Evolutionary conservation across 2,888 invertebrate genomes (phyloP).

Genomic region (Hemistola chrysoprasaria): DNA sequence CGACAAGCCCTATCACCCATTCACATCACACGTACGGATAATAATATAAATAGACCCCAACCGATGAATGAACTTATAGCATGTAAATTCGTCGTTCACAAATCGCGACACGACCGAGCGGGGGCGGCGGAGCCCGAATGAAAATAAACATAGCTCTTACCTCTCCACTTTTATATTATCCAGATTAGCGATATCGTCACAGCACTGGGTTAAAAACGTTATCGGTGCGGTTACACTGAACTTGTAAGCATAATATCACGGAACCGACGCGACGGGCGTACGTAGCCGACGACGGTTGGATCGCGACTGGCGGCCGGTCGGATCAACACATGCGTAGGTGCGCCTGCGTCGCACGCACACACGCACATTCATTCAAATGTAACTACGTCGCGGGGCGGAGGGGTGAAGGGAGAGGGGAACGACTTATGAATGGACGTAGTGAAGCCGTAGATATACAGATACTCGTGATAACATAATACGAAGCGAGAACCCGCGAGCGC

Average conservation of each 20-base stretch:
- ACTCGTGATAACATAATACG: conserved; percentile 75
- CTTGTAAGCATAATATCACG: conserved; percentile 64
- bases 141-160: conserved; percentile 76
- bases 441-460: conserved; percentile 65
- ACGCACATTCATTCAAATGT: conserved; percentile 62
- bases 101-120: conserved; percentile 76
- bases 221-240: conserved; percentile 59
- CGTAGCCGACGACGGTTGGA: conserved; percentile 60
- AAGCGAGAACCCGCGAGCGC: too few relatives aligned
- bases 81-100: conserved; percentile 79
- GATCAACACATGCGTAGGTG: conserved; percentile 49
- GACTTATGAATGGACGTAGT: conserved; percentile 81
- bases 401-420: conserved; percentile 58
- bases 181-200: conserved; percentile 73
- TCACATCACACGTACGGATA: conserved; percentile 71
- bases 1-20: conserved; percentile 61
- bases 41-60: conserved; percentile 72
- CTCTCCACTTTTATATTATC: conserved; percentile 78
- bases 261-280: conserved; percentile 43
- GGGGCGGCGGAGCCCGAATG: conserved; percentile 74
- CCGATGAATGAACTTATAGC: conserved; percentile 77
- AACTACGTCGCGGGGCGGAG: conserved; percentile 39
- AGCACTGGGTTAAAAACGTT: conserved; percentile 56
- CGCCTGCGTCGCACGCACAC: conserved; percentile 70
- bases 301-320: conserved; percentile 49